Base-by-base conservation (phyloP, 2,113 vertebrate genomes). In the Mus musculus region DNA sequence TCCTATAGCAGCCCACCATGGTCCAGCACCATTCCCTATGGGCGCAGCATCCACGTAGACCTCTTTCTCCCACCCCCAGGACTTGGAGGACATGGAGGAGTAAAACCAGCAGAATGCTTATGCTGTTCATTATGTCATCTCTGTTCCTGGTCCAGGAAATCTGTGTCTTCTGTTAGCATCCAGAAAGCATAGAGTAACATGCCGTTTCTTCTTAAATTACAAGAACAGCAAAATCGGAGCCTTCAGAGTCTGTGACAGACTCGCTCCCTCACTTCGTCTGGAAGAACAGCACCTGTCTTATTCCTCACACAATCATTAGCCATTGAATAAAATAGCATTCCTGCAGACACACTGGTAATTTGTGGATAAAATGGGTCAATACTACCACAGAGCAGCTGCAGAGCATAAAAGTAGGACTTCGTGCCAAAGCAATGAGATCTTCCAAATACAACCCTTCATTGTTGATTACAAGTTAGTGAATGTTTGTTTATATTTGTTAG, bases 151-250 rank as follows among this genome's bases (percentile, higher is more conserved):
- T 52, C 56, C 65, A 71, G 5, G 33, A 65, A 26, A 80, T 77
- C 67, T 59, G 4, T 49, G 30, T 39, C n/a, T 65, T 67, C 63
- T 87, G 11, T 10, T 46, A 93, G n/a, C 11, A 76, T 20, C 5
- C 42, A 77, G 28, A 95, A 82, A 96, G 39, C 28, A 54, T 11
- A 59, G 49, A 80, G 46, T 39, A 14, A 12, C 8, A 33, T 30
- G 77, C 33, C 56, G 63, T 28, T 19, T 67, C 22, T 67, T 54
- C 26, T 71, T 56, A 85, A 30, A 33, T 76, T 77, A 46, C 33
- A 80, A 39, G 7, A 2, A 93, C 1, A 63, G 52, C 52, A 76
- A 97, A 96, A 92, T 59, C 72, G 82, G 49, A 85, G 76, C 33
- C 65, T 61, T 96, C 81, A 72, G 8, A 67, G 2, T 30, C 91